Evolutionary conservation across 2,797 vertebrate genomes (phyloP).

Genomic region (Enteromius viviparus): DNA sequence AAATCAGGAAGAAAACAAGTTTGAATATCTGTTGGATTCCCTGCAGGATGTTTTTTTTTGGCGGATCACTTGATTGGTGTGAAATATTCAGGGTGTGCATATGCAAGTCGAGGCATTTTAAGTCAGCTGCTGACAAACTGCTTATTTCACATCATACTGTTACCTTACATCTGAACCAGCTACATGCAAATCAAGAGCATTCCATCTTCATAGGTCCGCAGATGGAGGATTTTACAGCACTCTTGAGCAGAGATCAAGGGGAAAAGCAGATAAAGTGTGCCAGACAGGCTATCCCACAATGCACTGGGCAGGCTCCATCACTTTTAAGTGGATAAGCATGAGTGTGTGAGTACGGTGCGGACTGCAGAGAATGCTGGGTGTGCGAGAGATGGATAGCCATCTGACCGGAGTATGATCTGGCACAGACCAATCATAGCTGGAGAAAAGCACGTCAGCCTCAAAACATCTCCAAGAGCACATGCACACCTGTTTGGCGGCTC

Average conservation of each 20-base stretch:
- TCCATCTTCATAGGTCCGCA: not conserved
- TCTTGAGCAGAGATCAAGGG: conserved; percentile 11
- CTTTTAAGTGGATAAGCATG: conserved; percentile 48
- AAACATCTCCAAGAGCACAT: conserved; percentile 5
- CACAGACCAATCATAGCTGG: conserved; percentile 28
- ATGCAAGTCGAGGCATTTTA: not conserved
- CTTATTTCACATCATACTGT: not conserved
- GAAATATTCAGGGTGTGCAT: not conserved
- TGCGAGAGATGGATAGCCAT: conserved; percentile 49
- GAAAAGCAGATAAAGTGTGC: conserved; percentile 3
- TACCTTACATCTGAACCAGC: not conserved
- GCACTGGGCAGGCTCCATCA: conserved; percentile 40
- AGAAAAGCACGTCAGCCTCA: not conserved
- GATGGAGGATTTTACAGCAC: conserved; percentile 7
- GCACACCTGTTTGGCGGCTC: conserved; percentile 15
- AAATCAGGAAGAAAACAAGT: not conserved
- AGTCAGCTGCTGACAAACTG: not conserved
- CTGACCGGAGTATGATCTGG: conserved; percentile 39
- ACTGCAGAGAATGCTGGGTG: conserved; percentile 18
- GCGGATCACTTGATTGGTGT: not conserved
- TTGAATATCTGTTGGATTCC: not conserved
- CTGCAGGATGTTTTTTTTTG: not conserved
- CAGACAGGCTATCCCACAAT: conserved; percentile 41
- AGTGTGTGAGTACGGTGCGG: conserved; percentile 25
- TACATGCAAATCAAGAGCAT: not conserved